Evolutionary conservation across 2,113 vertebrate genomes (phyloP).

Genomic region (Crotalus helleri): DNA sequence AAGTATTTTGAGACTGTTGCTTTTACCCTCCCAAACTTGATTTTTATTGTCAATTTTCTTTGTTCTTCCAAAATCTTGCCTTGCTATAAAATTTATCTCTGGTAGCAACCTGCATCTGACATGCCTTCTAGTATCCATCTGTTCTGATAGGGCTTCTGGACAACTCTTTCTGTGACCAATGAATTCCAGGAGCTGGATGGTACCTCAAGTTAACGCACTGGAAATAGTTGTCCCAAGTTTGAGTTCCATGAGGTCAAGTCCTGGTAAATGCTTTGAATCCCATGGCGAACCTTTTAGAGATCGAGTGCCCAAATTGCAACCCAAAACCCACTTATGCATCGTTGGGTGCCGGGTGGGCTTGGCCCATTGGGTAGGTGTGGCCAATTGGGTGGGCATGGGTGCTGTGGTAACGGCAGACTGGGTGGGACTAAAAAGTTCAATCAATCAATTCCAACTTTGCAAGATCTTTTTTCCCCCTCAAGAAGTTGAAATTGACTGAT

Average conservation of each 20-base stretch:
- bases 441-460: no score
- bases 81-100: conserved; percentile 23
- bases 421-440: no score
- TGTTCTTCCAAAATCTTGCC: background rate
- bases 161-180: background rate
- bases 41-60: conserved; percentile 2
- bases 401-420: no score
- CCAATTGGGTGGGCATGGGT: no score
- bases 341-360: no score
- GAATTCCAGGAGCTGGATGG: background rate
- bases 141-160: background rate
- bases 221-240: background rate
- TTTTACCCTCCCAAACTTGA: conserved; percentile 21
- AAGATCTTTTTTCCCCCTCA: no score
- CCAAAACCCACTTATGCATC: no score
- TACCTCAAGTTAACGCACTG: background rate
- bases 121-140: background rate
- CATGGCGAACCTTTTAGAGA: no score
- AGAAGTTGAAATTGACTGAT: no score
- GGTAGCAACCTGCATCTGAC: background rate
- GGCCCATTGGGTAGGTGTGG: no score
- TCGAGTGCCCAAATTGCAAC: no score
- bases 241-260: background rate
- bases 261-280: background rate
- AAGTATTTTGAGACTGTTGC: background rate